Conservation (phyloP, 2,797 vertebrate species). For the Oceanodroma leucorhoa region DNA sequence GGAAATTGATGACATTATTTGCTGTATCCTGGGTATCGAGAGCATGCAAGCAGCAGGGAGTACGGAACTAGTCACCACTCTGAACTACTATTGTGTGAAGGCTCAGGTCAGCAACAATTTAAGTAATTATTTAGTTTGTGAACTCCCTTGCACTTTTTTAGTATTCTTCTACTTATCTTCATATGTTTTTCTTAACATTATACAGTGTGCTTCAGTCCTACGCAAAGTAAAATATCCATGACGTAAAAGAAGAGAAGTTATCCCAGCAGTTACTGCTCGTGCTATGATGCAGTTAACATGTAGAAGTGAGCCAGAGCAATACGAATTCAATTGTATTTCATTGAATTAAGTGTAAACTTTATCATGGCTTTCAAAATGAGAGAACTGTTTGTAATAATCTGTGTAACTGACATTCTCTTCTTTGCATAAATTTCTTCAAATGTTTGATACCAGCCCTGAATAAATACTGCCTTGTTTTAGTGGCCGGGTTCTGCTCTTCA, state of each 20-base stretch:
- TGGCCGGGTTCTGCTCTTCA: not conserved
- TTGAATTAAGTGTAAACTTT: not conserved
- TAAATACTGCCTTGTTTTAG: not conserved
- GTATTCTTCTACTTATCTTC: not conserved
- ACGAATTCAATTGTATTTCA: not conserved
- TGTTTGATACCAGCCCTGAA: not conserved
- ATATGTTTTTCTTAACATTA: not conserved
- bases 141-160: not conserved
- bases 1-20: conserved; percentile 68
- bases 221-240: not conserved
- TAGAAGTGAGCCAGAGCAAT: not conserved
- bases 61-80: not conserved
- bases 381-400: not conserved
- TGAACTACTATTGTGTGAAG: not conserved
- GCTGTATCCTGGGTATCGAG: conserved; percentile 35
- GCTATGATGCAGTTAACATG: not conserved
- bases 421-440: not conserved
- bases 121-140: not conserved
- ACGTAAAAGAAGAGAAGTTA: not conserved
- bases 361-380: not conserved
- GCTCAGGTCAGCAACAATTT: not conserved
- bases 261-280: not conserved
- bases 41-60: not conserved
- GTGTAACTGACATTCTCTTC: not conserved
- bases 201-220: not conserved